Base-by-base conservation (phyloP, 2,797 vertebrate genomes). In the Cuniculus paca region DNA sequence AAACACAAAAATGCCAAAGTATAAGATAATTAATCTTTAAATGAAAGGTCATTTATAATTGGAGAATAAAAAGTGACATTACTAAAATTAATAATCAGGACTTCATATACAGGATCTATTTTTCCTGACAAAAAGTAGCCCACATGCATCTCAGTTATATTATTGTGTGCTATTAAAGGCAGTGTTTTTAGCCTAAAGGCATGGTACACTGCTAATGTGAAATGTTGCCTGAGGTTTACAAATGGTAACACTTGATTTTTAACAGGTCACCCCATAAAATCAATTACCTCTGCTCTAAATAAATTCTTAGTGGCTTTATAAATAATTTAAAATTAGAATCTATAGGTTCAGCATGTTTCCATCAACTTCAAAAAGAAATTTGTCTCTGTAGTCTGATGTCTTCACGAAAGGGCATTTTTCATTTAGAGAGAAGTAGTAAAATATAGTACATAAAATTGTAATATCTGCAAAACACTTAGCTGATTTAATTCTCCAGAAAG, bases 261-360 rank as follows among this genome's bases (percentile, higher is more conserved):
- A 98, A 97, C 92, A 96, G 95, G 82, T 42, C 74, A 96, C 20
- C 22, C 88, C 97, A 97, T 96, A 97, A 98, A 98, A 98, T 98
- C 97, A 98, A 98, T 98, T 98, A 98, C 0, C 10, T 98, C 88
- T 94, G 75, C 83, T 98, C 96, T 95, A 96, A 97, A 98, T 97
- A 98, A 98, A 98, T 50, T 83, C 75, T 98, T 91, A 96, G 78
- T 97, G 91, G 81, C 34, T 10, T 91, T 97, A 72, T 98, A 96
- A 98, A 98, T 98, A 98, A 98, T 98, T 98, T 98, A 97, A 97
- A 98, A 91, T 82, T 88, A 93, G 87, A 84, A 92, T 88, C 82
- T 93, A 92, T 85, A 85, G 80, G 93, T 93, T 54, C 65, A 86
- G 94, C 95, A 96, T 98, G 68, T 95, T 98, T 98, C 96, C 84